These are phyloP conservation scores for Lycodopsis pacificus DNA, from an alignment of 2,797 vertebrate genomes.

Conservation along the genomic window DNA sequence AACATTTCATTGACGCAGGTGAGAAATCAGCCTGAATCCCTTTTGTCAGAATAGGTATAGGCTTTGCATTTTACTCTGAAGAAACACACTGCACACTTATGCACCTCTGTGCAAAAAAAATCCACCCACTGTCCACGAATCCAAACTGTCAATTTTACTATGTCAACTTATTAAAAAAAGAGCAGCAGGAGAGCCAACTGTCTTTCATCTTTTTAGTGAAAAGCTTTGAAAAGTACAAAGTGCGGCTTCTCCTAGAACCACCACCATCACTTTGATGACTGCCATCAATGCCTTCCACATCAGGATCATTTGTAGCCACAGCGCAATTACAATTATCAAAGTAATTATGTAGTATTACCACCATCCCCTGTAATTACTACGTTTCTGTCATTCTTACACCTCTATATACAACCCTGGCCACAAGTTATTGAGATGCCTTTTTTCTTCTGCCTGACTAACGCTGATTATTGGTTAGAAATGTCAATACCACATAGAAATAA, in stretches of 20 bases:
- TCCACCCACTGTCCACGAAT: not conserved
- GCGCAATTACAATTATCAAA: slow-evolving; percentile 27
- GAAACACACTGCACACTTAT: not conserved
- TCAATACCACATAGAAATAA: slow-evolving; percentile 34
- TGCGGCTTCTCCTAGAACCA: not conserved
- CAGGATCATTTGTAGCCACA: slow-evolving; percentile 12
- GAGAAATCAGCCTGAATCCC: not conserved
- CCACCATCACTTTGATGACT: not conserved
- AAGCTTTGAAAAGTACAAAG: slow-evolving; percentile 1
- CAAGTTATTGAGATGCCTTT: slow-evolving; percentile 30
- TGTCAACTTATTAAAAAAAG: not conserved
- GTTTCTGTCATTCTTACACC: slow-evolving; percentile 13
- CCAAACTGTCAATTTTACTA: slow-evolving; percentile 1
- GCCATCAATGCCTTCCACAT: not conserved
- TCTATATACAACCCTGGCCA: slow-evolving; percentile 5
- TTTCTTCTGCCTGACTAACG: slow-evolving; percentile 38
- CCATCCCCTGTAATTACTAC: slow-evolving; percentile 26
- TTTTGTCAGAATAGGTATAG: not conserved
- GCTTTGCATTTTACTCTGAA: not conserved
- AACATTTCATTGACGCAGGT: not conserved
- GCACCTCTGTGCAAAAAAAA: not conserved
- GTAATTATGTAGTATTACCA: slow-evolving; percentile 6
- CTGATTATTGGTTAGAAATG: slow-evolving; percentile 64
- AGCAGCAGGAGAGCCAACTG: not conserved
- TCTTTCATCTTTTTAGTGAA: not conserved